Evolutionary conservation across 2,888 invertebrate genomes (phyloP), one percentile per base, ranked within the genome.

Genomic region (Mythimna vitellina): DNA sequence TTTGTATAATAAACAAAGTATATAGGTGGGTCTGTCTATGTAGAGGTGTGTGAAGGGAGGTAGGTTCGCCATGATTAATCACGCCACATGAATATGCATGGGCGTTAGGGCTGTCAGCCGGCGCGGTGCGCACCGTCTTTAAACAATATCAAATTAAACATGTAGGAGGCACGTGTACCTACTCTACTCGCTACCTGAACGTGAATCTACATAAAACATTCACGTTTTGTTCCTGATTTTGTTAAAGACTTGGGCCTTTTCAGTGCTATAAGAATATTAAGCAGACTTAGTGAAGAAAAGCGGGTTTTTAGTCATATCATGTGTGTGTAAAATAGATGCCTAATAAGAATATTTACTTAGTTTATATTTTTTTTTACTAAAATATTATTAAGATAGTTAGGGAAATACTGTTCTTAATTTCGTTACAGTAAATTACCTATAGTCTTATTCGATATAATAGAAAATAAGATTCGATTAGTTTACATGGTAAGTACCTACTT

Each of bases 21-120:
- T 74, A 73, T 86, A 81, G 67, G 76, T 65, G 22, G 35, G 6
- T 54, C 14, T 54, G 64, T 57, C 65, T 84, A 83, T 72, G 78
- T 88, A 80, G 14, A 83, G 77, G 81, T 86, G 76, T 87, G 80
- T 87, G 89, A 88, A 89, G 89, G 90, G 88, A 84, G 85, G 83
- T 78, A 84, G 86, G 79, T 77, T 77, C 74, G 86, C 87, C 90
- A 92, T 95, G 95, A 95, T 95, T 96, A 96, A 96, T 96, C 94
- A 92, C 92, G 88, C 86, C 70, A 88, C 92, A 95, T 96, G 96
- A 96, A 96, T 96, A 96, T 96, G 94, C 92, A 96, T 95, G 92
- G 92, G 93, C 81, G 90, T 91, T 91, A 91, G 92, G 91, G 91
- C 90, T 94, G 95, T 92, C 95, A 94, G 93, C 90, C 81, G 69